These are phyloP conservation scores for Pelusios castaneus DNA, from an alignment of 2,113 vertebrate genomes.

Conservation along the genomic window DNA sequence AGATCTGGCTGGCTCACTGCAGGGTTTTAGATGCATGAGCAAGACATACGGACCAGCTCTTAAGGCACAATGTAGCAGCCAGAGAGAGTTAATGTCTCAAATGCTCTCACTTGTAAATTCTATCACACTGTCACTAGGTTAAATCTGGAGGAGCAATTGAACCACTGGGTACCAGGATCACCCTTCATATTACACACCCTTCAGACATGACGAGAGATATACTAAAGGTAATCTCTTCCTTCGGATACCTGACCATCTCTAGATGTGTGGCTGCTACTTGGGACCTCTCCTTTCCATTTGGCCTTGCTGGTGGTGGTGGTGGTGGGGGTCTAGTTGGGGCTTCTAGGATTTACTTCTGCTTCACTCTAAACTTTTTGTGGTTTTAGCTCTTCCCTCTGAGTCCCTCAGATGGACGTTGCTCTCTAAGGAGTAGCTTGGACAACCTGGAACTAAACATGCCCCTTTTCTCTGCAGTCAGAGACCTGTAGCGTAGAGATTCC, in stretches of 20 bases:
- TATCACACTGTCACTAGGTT: constrained; percentile 61
- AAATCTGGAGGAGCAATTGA: constrained; percentile 95
- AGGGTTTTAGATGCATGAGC: not conserved
- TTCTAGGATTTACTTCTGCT: not conserved
- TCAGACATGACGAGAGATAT: constrained; percentile 93
- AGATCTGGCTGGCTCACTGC: fast-evolving
- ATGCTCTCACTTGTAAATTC: not conserved
- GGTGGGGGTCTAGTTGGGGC: too few relatives aligned
- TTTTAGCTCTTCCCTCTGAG: not conserved
- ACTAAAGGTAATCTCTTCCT: constrained; percentile 82
- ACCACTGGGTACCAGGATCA: constrained; percentile 86
- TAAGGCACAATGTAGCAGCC: fast-evolving
- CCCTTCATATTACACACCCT: constrained; percentile 83
- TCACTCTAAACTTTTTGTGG: not conserved
- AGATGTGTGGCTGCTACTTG: not conserved
- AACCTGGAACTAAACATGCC: not conserved
- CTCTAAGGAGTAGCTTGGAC: not conserved
- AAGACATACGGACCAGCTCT: not conserved
- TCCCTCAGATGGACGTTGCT: not conserved
- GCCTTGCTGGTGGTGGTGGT: not conserved
- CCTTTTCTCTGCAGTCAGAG: constrained; percentile 82
- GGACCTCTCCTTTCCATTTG: not conserved
- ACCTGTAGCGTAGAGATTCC: constrained; percentile 90
- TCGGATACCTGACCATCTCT: fast-evolving
- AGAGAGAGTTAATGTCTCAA: fast-evolving